These are phyloP conservation scores for Dermolepida albohirtum DNA, from an alignment of 2,888 invertebrate genomes.

Conservation along the genomic window DNA sequence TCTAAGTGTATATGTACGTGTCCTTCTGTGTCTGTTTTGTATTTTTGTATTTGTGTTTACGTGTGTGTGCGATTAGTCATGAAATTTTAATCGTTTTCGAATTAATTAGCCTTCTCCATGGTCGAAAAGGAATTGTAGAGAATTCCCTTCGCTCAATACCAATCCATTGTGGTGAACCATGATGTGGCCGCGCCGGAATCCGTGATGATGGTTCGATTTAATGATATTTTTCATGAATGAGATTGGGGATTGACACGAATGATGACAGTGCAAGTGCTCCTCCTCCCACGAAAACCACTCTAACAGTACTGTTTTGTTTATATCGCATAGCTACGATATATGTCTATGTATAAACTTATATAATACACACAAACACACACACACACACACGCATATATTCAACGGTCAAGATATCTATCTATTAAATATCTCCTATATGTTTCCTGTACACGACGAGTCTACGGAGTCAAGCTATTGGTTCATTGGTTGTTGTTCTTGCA, in stretches of 20 bases:
- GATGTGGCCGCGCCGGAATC: not conserved
- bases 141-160: too few species aligned
- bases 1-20: too few species aligned
- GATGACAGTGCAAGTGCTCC: conserved; percentile 47
- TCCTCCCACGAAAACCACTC: conserved; percentile 48
- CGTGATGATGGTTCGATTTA: conserved; percentile 10
- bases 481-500: not conserved
- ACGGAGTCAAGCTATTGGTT: conserved; percentile 14
- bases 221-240: conserved; percentile 44
- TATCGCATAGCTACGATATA: conserved; percentile 24
- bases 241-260: conserved; percentile 45
- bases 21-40: too few species aligned
- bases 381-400: not conserved
- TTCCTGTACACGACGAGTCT: conserved; percentile 49
- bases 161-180: not conserved
- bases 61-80: too few species aligned
- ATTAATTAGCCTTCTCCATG: too few species aligned
- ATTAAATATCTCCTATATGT: conserved; percentile 52
- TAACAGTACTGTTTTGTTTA: conserved; percentile 51
- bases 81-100: too few species aligned
- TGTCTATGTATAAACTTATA: not conserved
- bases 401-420: conserved; percentile 50
- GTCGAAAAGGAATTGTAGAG: too few species aligned
- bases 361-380: conserved; percentile 1
- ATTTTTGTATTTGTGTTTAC: too few species aligned